These are phyloP conservation scores for Acronicta leporina DNA, from an alignment of 2,888 invertebrate species.

Conservation along the genomic window DNA sequence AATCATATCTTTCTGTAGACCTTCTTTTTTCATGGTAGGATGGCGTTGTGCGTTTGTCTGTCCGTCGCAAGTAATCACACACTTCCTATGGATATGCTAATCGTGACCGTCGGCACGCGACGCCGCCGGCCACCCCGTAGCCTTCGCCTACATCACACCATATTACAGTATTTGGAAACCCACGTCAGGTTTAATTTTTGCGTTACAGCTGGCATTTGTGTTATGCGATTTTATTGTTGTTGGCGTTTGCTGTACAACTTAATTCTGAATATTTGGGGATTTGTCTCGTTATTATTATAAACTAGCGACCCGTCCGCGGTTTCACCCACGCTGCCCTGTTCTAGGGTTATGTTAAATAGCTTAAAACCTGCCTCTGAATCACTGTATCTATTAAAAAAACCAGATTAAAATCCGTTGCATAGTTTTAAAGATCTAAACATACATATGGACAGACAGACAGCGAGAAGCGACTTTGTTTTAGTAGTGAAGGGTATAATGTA, in stretches of 20 bases:
- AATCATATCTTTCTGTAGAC: conserved; percentile 15
- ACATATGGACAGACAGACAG: no score
- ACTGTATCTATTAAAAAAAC: no score
- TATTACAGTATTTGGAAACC: conserved; percentile 41
- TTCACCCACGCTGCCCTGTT: no score
- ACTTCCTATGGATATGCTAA: conserved; percentile 83
- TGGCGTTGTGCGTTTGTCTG: conserved; percentile 70
- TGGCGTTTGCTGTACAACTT: background rate
- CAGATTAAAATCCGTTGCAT: no score
- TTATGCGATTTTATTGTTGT: conserved; percentile 17
- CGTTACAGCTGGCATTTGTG: conserved; percentile 31
- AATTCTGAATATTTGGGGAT: background rate
- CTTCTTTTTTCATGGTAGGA: background rate
- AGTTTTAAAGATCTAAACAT: no score
- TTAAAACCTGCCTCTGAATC: no score
- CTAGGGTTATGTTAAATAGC: no score
- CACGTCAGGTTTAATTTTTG: conserved; percentile 33
- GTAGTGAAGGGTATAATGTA: no score
- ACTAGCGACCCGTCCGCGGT: no score
- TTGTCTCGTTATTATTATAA: background rate
- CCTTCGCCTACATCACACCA: conserved; percentile 59
- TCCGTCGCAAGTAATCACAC: conserved; percentile 74
- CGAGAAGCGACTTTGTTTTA: no score
- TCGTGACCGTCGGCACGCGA: conserved; percentile 76
- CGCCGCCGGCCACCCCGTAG: conserved; percentile 59